Evolutionary conservation across 2,888 invertebrate genomes (phyloP), one percentile per base, ranked within the genome.

Genomic region (Orthosia gracilis): DNA sequence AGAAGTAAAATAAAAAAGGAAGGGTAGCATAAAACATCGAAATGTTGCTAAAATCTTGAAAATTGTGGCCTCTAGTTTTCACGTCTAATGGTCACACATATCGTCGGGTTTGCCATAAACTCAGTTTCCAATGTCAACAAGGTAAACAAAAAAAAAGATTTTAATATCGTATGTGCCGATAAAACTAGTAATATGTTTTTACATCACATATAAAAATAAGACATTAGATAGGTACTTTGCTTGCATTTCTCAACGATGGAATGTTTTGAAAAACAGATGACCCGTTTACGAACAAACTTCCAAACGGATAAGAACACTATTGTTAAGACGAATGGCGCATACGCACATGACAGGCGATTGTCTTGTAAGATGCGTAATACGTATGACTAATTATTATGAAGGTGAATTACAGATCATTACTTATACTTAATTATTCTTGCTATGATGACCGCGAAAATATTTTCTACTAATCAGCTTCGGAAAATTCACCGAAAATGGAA

Each of bases 181-280:
- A 2, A 9, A 17, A 4, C 17, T 13, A 50, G 65, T 31, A 7
- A 63, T 49, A 49, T 26, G 23, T 17, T 21, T 11, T 15, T 58
- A 59, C 64, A 31, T 31, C 31, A 31, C 7, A 52, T 21, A 45
- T 31, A 69, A 21, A 47, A 68, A 64, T 15, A 15, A 21, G 49
- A 23, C 23, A 59, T 18, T 21, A 73, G 31, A 7, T 59, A 11
- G 3, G 15, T 40, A 65, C 63, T 58, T 69, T 86, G 89, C 89
- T 89, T 87, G 88, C 88, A 89, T 90, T 87, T 87, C 89, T 87
- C 83, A 82, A 78, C 66, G 83, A 71, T 81, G 68, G 77, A 67
- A 86, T 91, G 91, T 92, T 92, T 88, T 89, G 88, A 80, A 88
- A 90, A 92, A 90, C 91, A 90, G 82, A 88, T 88, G 82, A 88